Percentiles rank a stretch among this genome's conserved stretches.
Evolutionary conservation across 2,113 vertebrate species (phyloP).

Genomic region (Gymnobelideus leadbeateri): DNA sequence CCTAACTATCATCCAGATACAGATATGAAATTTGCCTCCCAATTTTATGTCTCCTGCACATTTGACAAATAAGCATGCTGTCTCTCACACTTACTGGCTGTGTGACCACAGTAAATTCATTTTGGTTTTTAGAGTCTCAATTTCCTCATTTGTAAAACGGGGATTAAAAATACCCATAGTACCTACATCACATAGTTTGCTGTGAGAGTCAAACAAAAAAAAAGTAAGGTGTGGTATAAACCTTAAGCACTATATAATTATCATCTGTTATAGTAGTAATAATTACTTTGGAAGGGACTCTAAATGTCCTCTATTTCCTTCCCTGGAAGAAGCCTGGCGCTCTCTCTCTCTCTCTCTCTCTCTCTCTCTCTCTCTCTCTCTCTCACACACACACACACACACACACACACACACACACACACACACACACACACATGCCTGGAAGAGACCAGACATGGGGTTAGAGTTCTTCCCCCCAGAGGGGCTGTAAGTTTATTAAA

Average conservation of each 20-base stretch:
- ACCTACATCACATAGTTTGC: background rate
- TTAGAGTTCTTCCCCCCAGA: background rate
- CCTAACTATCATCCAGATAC: background rate
- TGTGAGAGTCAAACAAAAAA: background rate
- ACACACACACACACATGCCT: background rate
- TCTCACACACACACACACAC: background rate
- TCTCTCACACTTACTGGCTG: background rate
- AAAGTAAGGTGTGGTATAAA: background rate
- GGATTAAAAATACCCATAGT: background rate
- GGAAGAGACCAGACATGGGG: background rate
- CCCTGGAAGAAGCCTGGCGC: background rate
- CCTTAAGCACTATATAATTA: background rate
- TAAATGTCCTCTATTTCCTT: background rate
- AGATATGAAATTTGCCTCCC: background rate
- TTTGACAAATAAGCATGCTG: background rate
- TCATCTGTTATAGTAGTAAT: background rate
- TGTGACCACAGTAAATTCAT: background rate
- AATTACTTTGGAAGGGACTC: background rate
- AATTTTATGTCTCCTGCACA: background rate
- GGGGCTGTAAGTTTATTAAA: conserved; percentile 21
- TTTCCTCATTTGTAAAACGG: background rate
- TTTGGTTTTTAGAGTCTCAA: background rate
- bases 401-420: background rate
- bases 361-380: no score
- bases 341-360: no score